These are phyloP conservation scores for Galeruca laticollis DNA, from an alignment of 2,888 invertebrate genomes.

Conservation along the genomic window DNA sequence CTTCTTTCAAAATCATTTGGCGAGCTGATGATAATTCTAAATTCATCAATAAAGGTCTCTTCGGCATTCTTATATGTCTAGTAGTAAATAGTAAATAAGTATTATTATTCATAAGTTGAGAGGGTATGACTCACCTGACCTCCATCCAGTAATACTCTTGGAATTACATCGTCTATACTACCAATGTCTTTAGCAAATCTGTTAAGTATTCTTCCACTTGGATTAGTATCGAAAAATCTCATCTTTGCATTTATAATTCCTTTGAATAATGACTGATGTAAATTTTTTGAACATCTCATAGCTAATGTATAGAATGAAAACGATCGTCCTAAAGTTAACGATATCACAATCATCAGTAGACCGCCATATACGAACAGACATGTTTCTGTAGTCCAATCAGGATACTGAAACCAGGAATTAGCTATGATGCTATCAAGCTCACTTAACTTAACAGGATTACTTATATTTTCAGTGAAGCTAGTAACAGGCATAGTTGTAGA, in stretches of 20 bases:
- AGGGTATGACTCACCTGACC: conserved; percentile 16
- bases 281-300: conserved; percentile 72
- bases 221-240: conserved; percentile 76
- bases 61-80: neutral
- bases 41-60: too few relatives aligned
- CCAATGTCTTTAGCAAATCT: conserved; percentile 77
- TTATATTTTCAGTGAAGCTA: neutral
- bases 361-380: conserved; percentile 74
- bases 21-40: too few relatives aligned
- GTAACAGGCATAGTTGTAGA: neutral
- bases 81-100: neutral
- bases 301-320: conserved; percentile 78
- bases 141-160: conserved; percentile 49
- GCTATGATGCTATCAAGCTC: conserved; percentile 8
- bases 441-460: neutral
- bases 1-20: too few relatives aligned
- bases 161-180: conserved; percentile 67
- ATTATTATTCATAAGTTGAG: neutral
- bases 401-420: conserved; percentile 1
- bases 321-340: conserved; percentile 74
- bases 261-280: conserved; percentile 67
- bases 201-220: conserved; percentile 72
- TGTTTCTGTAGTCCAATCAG: conserved; percentile 57
- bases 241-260: conserved; percentile 72
- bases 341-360: conserved; percentile 68